phyloP scores from a whole-genome alignment of 2,888 invertebrate species.

The Poecilus cupreus region DNA sequence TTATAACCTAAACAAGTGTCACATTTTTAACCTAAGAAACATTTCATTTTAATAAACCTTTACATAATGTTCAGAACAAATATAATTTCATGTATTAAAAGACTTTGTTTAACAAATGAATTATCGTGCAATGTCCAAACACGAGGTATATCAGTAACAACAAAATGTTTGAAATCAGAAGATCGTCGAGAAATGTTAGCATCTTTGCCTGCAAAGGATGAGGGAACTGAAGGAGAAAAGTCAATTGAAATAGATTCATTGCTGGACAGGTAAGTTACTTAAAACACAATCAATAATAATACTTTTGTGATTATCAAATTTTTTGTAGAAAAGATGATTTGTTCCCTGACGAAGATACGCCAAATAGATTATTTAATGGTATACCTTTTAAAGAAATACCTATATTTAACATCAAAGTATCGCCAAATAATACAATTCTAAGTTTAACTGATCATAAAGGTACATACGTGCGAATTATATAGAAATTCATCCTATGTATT shows the following conservation, averaged over 20 bases:
- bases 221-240: slow-evolving; percentile 87
- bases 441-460: slow-evolving; percentile 83
- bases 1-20: not conserved
- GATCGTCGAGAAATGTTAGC: slow-evolving; percentile 76
- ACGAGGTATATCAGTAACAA: slow-evolving; percentile 53
- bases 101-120: slow-evolving; percentile 13
- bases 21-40: slow-evolving; percentile 50
- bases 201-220: slow-evolving; percentile 77
- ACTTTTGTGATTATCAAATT: not conserved
- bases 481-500: not conserved
- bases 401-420: slow-evolving; percentile 87
- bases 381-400: slow-evolving; percentile 87
- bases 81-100: slow-evolving; percentile 22
- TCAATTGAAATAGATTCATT: slow-evolving; percentile 81
- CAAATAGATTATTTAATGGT: slow-evolving; percentile 83
- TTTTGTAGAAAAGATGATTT: slow-evolving; percentile 79
- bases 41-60: not conserved
- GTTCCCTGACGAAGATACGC: slow-evolving; percentile 85
- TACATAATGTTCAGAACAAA: slow-evolving; percentile 37
- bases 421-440: slow-evolving; percentile 92
- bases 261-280: slow-evolving; percentile 76
- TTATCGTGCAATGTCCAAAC: not conserved
- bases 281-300: not conserved
- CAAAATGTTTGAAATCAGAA: slow-evolving; percentile 68
- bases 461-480: slow-evolving; percentile 62